Evolutionary conservation across 2,797 vertebrate species (phyloP), one percentile per base, ranked within the genome.

Genomic region (Parauchenoglanis punctatus): DNA sequence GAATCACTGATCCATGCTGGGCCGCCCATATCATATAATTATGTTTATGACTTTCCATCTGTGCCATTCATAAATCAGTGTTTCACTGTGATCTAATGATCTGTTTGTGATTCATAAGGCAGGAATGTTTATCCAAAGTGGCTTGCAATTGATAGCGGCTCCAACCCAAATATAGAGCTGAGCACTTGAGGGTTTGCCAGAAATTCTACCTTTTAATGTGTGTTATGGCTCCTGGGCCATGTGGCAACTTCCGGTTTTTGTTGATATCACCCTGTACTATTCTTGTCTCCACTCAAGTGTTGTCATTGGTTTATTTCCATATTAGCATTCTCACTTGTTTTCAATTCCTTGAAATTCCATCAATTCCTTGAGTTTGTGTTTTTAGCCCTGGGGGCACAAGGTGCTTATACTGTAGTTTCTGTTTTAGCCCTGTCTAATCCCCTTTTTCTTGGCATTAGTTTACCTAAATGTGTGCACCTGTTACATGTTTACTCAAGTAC

Each of bases 1-100:
- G 54, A 44, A 40, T 82, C 78, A 75, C 3, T 83, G 40, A 54
- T 76, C 68, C n/a, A 35, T 65, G 59, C 31, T 78, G 61, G 0
- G 44, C n/a, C 61, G 8, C 59, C 81, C 81, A 44, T 73, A 58
- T 85, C 23, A 85, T 58, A 75, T 75, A 75, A 75, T 85, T 61
- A 75, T 35, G 1, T 75, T 85, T 85, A 58, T 46, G 54, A 18
- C 83, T 72, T 44, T 73, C 49, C 18, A 73, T 70, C 35, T 65
- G 59, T 7, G 10, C 59, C 40, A 52, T 59, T 49, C 44, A 67
- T 82, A 65, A 82, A 82, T 82, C 61, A 82, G 61, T 11, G 23
- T 25, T 28, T 67, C 81, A 18, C 25, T 82, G 44, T 49, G 40
- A 65, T 82, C 25, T 28, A 82, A 49, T 82, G 35, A 81, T 82